These are phyloP conservation scores for Macrobrachium nipponense DNA, from an alignment of 1,140 invertebrate species.

Conservation along the genomic window DNA sequence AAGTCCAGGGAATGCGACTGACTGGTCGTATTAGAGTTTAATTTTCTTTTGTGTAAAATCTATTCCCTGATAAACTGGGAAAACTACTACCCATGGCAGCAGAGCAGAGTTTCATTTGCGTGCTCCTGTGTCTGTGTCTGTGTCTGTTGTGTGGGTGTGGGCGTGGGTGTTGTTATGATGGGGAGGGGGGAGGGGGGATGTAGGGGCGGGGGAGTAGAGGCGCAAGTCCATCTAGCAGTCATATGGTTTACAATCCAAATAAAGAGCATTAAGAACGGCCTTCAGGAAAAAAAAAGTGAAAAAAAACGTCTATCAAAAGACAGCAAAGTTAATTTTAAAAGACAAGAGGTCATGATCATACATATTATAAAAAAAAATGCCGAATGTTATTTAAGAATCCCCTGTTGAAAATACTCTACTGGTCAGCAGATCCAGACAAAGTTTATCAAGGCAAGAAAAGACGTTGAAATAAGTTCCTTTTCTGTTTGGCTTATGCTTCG, in stretches of 20 bases:
- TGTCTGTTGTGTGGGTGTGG: background rate
- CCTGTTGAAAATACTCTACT: too few species aligned
- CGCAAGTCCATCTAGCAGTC: too few species aligned
- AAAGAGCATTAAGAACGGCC: background rate
- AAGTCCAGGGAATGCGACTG: constrained; percentile 42
- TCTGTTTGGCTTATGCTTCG: too few species aligned
- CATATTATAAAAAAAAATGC: too few species aligned
- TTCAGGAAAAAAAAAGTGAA: constrained; percentile 4
- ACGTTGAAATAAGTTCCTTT: too few species aligned
- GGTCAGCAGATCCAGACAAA: too few species aligned
- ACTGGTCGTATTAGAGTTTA: constrained; percentile 45
- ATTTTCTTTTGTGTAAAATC: constrained; percentile 42
- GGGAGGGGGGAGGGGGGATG: background rate
- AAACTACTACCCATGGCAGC: too few species aligned
- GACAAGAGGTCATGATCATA: background rate
- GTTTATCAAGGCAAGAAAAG: too few species aligned
- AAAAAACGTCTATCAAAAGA: background rate
- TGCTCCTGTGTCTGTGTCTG: background rate
- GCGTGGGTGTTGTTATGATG: background rate
- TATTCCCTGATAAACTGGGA: constrained; percentile 8
- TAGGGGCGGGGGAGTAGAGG: background rate
- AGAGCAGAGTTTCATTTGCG: too few species aligned
- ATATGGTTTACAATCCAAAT: too few species aligned
- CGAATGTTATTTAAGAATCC: background rate
- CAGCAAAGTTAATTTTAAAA: too few species aligned